Evolutionary conservation across 2,888 invertebrate genomes (phyloP), one percentile per base, ranked within the genome.

Genomic region (Coelogynopora nodosa): DNA sequence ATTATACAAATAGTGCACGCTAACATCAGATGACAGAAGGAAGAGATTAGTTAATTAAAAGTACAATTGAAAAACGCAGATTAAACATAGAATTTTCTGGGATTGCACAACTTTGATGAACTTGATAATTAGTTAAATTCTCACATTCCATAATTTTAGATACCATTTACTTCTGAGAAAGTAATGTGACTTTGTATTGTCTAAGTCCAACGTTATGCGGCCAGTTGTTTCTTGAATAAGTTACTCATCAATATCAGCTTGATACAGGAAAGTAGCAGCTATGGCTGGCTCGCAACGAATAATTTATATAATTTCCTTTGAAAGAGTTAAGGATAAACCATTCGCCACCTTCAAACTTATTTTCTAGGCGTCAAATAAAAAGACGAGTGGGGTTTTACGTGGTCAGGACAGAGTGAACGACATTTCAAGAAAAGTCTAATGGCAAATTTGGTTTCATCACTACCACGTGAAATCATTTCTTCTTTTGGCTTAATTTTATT

Each of bases 351-450:
- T 29, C 10, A 31, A n/a, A 31, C 30, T 30, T 30, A 27, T 82
- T 23, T 82, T 30, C 31, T 82, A 82, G 82, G 82, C 23, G 27
- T 82, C 82, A 82, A 31, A 82, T 82, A 82, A 82, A 82, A 82
- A 31, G 82, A 31, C 18, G 30, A 30, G 5, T 82, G 28, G 18
- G 30, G 30, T 30, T 82, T 82, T 82, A 31, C 23, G 30, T 29
- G 30, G 31, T 27, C 82, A 31, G 82, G 82, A 82, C 29, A 82
- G 74, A 13, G 74, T 74, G 23, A 74, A 74, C 23, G 74, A 74
- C 23, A 74, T 49, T 49, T 49, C n/a, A 74, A 74, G 27, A 74
- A 74, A 74, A 74, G 74, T 74, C 74, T 74, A 74, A 74, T 10
- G 2, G 74, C 74, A 74, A 10, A 74, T 74, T 74, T 74, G 23